Percentiles rank a stretch among this genome's conserved stretches.
These are phyloP conservation scores for Drosophila asahinai DNA, from an alignment of 1,140 invertebrate species.

Conservation along the genomic window DNA sequence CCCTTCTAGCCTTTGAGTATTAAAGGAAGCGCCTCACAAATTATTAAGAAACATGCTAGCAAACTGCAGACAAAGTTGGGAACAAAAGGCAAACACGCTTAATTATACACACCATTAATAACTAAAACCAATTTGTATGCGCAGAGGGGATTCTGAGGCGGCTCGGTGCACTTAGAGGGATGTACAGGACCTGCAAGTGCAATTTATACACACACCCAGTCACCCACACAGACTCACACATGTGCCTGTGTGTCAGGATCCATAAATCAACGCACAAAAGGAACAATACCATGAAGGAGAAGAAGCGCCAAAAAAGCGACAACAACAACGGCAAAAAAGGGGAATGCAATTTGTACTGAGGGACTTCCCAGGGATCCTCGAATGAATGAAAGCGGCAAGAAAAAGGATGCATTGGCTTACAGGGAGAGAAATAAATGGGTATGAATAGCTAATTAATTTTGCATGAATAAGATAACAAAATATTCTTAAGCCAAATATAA, in stretches of 20 bases:
- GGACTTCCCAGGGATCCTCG: slow-evolving; percentile 16
- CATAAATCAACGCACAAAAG: slow-evolving; percentile 78
- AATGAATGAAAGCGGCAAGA: slow-evolving; percentile 3
- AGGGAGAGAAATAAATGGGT: background rate
- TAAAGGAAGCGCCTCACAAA: slow-evolving; percentile 65
- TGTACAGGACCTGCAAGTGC: slow-evolving; percentile 28
- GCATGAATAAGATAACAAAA: background rate
- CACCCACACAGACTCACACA: slow-evolving; percentile 36
- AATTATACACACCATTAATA: slow-evolving; percentile 84
- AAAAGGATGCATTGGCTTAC: background rate
- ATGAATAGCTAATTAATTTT: background rate
- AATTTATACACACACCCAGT: slow-evolving; percentile 25
- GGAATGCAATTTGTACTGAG: slow-evolving; percentile 72
- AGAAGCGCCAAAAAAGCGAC: slow-evolving; percentile 1
- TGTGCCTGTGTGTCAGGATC: slow-evolving; percentile 36
- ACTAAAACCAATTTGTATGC: slow-evolving; percentile 83
- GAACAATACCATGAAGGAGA: slow-evolving; percentile 47
- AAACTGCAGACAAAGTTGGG: slow-evolving; percentile 80
- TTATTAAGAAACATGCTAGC: slow-evolving; percentile 81
- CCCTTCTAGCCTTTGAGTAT: slow-evolving; percentile 22
- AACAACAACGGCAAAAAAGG: slow-evolving; percentile 31
- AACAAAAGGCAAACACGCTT: slow-evolving; percentile 78
- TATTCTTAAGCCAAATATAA: too few relatives aligned
- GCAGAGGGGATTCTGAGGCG: background rate
- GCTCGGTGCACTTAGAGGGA: slow-evolving; percentile 38